Percentiles rank a stretch among this genome's conserved stretches.
Evolutionary conservation across 2,888 invertebrate genomes (phyloP).

Genomic region (Drosophila neutralis): DNA sequence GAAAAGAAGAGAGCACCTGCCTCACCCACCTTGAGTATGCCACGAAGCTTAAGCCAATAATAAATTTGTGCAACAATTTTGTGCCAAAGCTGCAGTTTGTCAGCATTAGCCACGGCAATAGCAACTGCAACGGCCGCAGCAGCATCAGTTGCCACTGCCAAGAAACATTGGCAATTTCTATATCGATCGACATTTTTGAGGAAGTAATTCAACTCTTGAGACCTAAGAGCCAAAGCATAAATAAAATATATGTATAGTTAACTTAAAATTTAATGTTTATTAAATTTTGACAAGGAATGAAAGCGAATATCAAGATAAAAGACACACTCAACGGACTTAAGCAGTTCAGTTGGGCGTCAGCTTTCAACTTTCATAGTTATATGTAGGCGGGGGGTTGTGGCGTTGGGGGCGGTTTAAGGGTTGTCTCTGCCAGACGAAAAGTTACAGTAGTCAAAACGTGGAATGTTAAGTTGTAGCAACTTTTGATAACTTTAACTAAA

Average conservation of each 20-base stretch:
- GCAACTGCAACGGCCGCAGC: neutral
- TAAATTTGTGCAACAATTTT: constrained; percentile 76
- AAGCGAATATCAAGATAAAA: constrained; percentile 46
- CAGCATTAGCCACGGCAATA: constrained; percentile 63
- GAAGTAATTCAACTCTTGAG: neutral
- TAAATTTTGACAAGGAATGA: constrained; percentile 44
- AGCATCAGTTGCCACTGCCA: constrained; percentile 17
- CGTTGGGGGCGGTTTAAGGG: neutral
- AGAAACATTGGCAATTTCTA: constrained; percentile 7
- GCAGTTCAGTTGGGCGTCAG: constrained; percentile 4
- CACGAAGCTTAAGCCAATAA: constrained; percentile 70
- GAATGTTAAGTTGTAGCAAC: constrained; percentile 67
- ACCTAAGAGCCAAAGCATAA: constrained; percentile 13
- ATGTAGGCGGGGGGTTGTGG: neutral
- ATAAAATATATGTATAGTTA: constrained; percentile 58
- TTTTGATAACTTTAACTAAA: constrained; percentile 55
- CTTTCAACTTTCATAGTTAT: constrained; percentile 15
- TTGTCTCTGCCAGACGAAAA: constrained; percentile 38
- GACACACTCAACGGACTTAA: constrained; percentile 17
- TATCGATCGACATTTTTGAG: constrained; percentile 28
- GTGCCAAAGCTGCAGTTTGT: constrained; percentile 76
- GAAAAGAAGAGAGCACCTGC: constrained; percentile 21
- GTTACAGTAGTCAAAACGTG: constrained; percentile 61
- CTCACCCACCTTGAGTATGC: constrained; percentile 39
- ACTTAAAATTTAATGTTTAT: constrained; percentile 47